These are phyloP conservation scores for Centropristis striata DNA, from an alignment of 2,113 vertebrate genomes.

Conservation along the genomic window DNA sequence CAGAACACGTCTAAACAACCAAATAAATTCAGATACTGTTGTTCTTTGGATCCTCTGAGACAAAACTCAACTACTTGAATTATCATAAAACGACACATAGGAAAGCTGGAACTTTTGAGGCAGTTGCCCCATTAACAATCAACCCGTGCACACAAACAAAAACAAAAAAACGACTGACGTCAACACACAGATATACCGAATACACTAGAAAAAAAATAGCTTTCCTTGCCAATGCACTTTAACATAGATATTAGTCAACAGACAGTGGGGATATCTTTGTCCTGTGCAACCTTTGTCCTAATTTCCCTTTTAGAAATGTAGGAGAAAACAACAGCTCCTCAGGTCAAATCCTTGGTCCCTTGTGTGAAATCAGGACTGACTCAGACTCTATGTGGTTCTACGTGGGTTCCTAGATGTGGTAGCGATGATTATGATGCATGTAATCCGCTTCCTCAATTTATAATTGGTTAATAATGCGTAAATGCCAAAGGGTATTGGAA, in stretches of 20 bases:
- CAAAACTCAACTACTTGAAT: background rate
- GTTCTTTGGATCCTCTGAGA: constrained; percentile 1
- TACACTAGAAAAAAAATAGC: background rate
- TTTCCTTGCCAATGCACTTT: constrained; percentile 63
- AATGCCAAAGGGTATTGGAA: constrained; percentile 30
- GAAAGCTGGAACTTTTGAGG: constrained; percentile 1
- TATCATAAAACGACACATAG: background rate
- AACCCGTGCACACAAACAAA: background rate
- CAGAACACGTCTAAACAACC: background rate
- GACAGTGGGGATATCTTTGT: constrained; percentile 51
- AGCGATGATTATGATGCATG: constrained; percentile 10
- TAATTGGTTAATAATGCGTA: constrained; percentile 1
- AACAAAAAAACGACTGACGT: background rate
- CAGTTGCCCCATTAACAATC: background rate
- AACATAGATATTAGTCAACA: constrained; percentile 62
- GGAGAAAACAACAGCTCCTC: constrained; percentile 60
- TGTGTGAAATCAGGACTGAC: constrained; percentile 52
- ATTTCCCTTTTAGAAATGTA: constrained; percentile 65
- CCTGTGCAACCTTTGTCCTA: constrained; percentile 61
- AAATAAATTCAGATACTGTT: background rate
- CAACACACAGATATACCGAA: constrained; percentile 14
- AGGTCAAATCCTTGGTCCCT: constrained; percentile 43
- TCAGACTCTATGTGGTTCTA: constrained; percentile 43
- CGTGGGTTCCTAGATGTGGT: constrained; percentile 27
- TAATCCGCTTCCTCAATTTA: constrained; percentile 37